Evolutionary conservation across 2,113 vertebrate genomes (phyloP).

Genomic region (Psophia crepitans): DNA sequence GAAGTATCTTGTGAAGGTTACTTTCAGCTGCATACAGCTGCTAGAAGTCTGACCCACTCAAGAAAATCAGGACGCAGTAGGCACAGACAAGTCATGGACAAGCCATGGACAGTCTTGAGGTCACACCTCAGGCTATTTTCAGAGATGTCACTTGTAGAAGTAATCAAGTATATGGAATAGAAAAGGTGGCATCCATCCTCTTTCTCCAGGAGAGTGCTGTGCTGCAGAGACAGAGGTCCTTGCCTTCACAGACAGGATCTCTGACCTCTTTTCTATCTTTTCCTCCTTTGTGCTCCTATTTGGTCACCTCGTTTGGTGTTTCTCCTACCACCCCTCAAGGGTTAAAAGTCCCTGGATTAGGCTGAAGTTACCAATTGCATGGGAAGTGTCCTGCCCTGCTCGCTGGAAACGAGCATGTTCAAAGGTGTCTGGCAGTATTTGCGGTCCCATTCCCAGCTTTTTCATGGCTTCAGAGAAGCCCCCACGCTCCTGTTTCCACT

Average conservation of each 20-base stretch:
- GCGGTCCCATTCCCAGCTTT: not conserved
- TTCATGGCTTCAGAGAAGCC: not conserved
- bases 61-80: not conserved
- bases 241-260: not conserved
- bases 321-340: not conserved
- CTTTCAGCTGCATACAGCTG: not conserved
- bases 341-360: not conserved
- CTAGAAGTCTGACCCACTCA: not conserved
- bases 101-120: not conserved
- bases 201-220: not conserved
- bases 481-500: not conserved
- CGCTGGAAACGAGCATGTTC: accelerated
- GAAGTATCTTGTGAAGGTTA: not conserved
- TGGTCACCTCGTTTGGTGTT: not conserved
- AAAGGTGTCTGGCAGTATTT: not conserved
- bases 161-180: not conserved
- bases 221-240: not conserved
- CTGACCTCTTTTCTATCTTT: not conserved
- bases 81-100: not conserved
- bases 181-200: not conserved
- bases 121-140: not conserved
- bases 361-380: not conserved
- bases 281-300: not conserved
- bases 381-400: not conserved
- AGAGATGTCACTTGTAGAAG: not conserved